phyloP scores from a whole-genome alignment of 2,888 invertebrate genomes.

The Agrotis exclamationis region DNA sequence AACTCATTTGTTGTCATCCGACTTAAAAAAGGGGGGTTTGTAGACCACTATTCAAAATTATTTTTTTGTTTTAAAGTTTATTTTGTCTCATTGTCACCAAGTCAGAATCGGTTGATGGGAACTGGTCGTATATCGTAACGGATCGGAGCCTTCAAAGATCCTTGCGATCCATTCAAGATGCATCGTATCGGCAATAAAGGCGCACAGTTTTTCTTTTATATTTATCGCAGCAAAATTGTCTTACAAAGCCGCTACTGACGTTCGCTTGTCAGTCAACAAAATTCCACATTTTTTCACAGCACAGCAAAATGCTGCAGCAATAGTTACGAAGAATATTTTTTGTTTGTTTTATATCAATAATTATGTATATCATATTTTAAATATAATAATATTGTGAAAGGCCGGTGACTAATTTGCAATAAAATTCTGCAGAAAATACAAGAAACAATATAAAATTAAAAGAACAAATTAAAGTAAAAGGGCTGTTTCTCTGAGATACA shows the following conservation, averaged over 20 bases:
- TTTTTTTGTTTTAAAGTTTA: no score
- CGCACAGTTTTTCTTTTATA: background rate
- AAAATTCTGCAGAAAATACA: background rate
- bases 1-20: no score
- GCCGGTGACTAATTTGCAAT: no score
- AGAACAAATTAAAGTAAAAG: conserved; percentile 27
- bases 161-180: no score
- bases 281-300: background rate
- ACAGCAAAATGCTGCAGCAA: background rate
- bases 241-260: background rate
- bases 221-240: background rate
- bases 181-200: no score
- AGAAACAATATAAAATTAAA: conserved; percentile 10
- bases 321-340: background rate
- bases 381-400: no score
- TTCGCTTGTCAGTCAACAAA: background rate
- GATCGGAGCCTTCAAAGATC: no score
- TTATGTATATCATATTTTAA: background rate
- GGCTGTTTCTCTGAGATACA: conserved; percentile 9
- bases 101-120: no score
- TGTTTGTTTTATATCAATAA: background rate
- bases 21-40: no score
- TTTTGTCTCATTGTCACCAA: no score
- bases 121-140: no score
- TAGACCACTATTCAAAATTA: no score